Evolutionary conservation across 1,140 invertebrate species (phyloP).

Genomic region (Drosophila ananassae): DNA sequence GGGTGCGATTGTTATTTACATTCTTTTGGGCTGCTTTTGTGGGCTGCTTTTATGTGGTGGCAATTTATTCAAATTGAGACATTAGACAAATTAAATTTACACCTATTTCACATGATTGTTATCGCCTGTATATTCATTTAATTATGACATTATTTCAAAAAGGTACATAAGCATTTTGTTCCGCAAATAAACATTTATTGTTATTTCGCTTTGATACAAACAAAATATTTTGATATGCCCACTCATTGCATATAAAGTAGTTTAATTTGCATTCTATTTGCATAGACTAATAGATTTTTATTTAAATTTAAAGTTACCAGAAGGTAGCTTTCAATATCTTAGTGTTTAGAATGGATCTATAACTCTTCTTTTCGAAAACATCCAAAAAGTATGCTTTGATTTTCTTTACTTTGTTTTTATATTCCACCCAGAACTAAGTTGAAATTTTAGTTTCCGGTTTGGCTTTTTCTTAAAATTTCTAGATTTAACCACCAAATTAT

Average conservation of each 20-base stretch:
- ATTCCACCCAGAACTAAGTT: neutral
- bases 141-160: constrained; percentile 59
- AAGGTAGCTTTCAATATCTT: too few relatives aligned
- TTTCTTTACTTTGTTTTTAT: neutral
- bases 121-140: constrained; percentile 72
- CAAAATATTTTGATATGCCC: constrained; percentile 1
- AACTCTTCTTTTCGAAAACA: neutral
- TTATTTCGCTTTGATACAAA: constrained; percentile 38
- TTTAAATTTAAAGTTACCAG: too few relatives aligned
- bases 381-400: constrained; percentile 36
- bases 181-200: constrained; percentile 57
- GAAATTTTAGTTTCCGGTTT: neutral
- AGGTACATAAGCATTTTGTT: constrained; percentile 57
- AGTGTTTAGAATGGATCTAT: too few relatives aligned
- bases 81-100: constrained; percentile 84
- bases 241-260: neutral
- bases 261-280: neutral
- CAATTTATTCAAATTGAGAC: constrained; percentile 83
- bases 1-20: constrained; percentile 61
- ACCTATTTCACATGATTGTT: constrained; percentile 82
- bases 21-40: constrained; percentile 47
- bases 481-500: constrained; percentile 22
- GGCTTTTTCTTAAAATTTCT: constrained; percentile 2
- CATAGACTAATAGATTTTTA: too few relatives aligned
- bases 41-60: constrained; percentile 49